phyloP scores from a whole-genome alignment of 2,797 vertebrate genomes.

The Otolemur crassicaudatus region DNA sequence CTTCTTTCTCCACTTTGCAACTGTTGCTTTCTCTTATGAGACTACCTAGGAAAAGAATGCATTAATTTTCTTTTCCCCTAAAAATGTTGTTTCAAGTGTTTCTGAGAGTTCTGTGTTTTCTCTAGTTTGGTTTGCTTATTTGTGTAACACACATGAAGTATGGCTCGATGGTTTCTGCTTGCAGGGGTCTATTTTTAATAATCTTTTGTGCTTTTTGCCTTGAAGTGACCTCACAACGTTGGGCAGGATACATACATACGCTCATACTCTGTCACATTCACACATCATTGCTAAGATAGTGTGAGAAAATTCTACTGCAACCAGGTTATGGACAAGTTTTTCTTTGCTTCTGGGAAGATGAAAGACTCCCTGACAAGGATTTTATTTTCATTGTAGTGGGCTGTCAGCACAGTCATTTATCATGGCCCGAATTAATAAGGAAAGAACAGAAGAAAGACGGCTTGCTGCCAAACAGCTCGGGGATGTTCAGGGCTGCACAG shows the following conservation, averaged over 20 bases:
- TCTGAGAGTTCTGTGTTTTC: not conserved
- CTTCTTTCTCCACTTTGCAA: not conserved
- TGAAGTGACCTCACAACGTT: not conserved
- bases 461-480: slow-evolving; percentile 57
- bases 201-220: not conserved
- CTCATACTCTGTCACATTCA: not conserved
- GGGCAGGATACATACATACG: not conserved
- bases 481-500: not conserved
- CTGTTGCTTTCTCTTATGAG: not conserved
- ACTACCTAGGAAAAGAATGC: not conserved
- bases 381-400: slow-evolving; percentile 75
- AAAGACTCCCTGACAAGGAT: slow-evolving; percentile 69
- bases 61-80: not conserved
- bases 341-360: slow-evolving; percentile 60
- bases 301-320: slow-evolving; percentile 20
- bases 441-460: slow-evolving; percentile 61
- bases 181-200: not conserved
- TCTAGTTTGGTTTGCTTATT: not conserved
- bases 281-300: not conserved
- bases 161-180: not conserved
- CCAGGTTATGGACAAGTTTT: not conserved
- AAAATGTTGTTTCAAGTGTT: not conserved
- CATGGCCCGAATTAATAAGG: slow-evolving; percentile 72
- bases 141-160: not conserved
- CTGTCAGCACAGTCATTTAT: slow-evolving; percentile 68